Evolutionary conservation across 2,113 vertebrate species (phyloP), one percentile per base, ranked within the genome.

Genomic region (Dicaeum eximium): DNA sequence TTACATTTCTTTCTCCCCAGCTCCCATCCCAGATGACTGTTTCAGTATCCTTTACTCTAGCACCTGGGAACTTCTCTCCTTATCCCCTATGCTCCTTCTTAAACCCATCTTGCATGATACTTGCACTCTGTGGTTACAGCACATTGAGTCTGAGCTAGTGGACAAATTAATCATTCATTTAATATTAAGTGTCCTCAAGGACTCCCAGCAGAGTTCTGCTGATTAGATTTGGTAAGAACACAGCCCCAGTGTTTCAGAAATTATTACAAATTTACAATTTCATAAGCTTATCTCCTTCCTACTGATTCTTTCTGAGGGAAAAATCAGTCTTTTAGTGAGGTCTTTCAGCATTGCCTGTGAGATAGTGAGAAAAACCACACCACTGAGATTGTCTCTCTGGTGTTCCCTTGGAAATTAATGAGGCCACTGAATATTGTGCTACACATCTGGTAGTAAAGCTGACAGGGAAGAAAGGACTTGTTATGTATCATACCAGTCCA

Each of bases 401-500:
- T 42, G 15, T 28, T 88, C 15, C 23, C 27, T 23, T 51, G 50
- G 40, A 92, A 86, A 77, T 11, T 2, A 92, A 64, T 27, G 44
- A 71, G 25, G 15, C 23, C 53, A 54, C 21, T 47, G 79, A 75
- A 77, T 22, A 31, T 23, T 35, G 6, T 53, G 44, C 44, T 90
- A 19, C 19, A 5, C 38, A 8, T 22, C 50, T 30, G 21, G 22
- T 22, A 44, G 56, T 64, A 47, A 70, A 81, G 28, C 23, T 47
- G 31, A 18, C 2, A 10, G 40, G 69, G 27, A 88, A 83, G 40
- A 83, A 61, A 10, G 6, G 7, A 33, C 17, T 75, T 80, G 37
- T 21, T 38, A 13, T 15, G 23, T 60, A 17, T 79, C 82, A 37
- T 98, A 98, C 98, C 97, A 72, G 62, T 50, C 75, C 95, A 50